Base-by-base conservation (phyloP, 2,797 vertebrate genomes). In the Cuniculus paca region DNA sequence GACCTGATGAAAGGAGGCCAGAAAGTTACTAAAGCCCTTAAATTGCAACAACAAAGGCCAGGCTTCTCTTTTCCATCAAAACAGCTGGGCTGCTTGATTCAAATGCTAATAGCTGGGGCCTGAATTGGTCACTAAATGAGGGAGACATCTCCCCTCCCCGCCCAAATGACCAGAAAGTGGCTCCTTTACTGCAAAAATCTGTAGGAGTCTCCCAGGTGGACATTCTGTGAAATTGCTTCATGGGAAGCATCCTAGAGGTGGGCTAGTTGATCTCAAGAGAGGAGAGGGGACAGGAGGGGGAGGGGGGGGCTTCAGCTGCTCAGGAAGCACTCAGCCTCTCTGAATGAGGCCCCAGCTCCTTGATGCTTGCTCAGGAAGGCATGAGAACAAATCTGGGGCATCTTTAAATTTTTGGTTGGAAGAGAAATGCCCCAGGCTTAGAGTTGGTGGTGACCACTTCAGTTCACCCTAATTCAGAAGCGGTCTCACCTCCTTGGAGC, bases 11-110 rank as follows among this genome's bases (percentile, higher is more conserved):
- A 91, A 98, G 95, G 95, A 52, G 61, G 19, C 79, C 50, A 74
- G 89, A 79, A 97, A 95, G 93, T 83, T 10, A 56, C 91, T 39
- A 9, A 74, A 5, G 12, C 91, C 94, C 89, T 95, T 72, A 36
- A 95, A 96, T 83, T 92, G 88, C 84, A 48, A 89, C 95, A 90
- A 97, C 97, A 97, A 98, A 98, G 97, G 74, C 87, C 60, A 6
- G 31, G 91, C 80, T 90, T 91, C 95, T 95, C 87, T 72, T 72
- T 86, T 95, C 97, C 90, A 74, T 89, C 95, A 77, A 90, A 95
- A 96, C 97, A 74, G 70, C 75, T 19, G 0, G 50, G 82, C 75
- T 26, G 81, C 84, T 94, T 5, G 9, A 96, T 98, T 97, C 97
- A 96, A 85, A 97, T 97, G 97, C 96, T 97, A 97, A 98, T 96